Base-by-base conservation (phyloP, 2,113 vertebrate genomes). In the Caloenas nicobarica region DNA sequence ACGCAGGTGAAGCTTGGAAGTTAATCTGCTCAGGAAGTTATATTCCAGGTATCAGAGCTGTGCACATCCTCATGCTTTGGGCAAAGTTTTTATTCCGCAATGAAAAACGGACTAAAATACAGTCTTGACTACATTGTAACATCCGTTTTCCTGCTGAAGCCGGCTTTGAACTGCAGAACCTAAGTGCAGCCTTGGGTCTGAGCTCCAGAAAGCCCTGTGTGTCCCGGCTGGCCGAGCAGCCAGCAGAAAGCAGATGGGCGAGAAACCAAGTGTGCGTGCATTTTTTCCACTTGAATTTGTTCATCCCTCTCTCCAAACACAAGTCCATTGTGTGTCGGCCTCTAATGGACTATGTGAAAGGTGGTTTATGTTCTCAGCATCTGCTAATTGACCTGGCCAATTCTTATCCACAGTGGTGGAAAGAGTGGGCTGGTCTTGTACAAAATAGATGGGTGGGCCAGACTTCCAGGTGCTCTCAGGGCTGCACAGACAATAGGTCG, bases 231-330 rank as follows among this genome's bases (percentile, higher is more conserved):
- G 54, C 79, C 53, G 23, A 16, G 10, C 62, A 69, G 71, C 62
- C 83, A 84, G 91, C 76, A 71, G 64, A 87, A 62, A 88, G 94
- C 89, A 92, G 88, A 89, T 81, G 83, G 83, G 77, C 4, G 18
- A 95, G 72, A 92, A 93, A 86, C 65, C 76, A 78, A 92, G 48
- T n/a, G 42, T 34, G 4, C 40, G 65, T 2, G 44, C 18, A 0
- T 64, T 86, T 92, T 87, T 96, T 84, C 92, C 82, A 61, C 50
- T 95, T 83, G 66, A 71, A 53, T 94, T 94, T 90, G 85, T 90
- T 95, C 71, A 65, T 88, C 71, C 34, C 22, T 86, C 53, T 96
- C 82, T 95, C 70, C 92, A 94, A 91, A 90, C 54, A 44, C 69
- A 64, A 82, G 58, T 44, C 71, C 68, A 25, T 69, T 76, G 88